These are phyloP conservation scores for Oscheius sp. DNA, from an alignment of 2,888 invertebrate species.

Conservation along the genomic window DNA sequence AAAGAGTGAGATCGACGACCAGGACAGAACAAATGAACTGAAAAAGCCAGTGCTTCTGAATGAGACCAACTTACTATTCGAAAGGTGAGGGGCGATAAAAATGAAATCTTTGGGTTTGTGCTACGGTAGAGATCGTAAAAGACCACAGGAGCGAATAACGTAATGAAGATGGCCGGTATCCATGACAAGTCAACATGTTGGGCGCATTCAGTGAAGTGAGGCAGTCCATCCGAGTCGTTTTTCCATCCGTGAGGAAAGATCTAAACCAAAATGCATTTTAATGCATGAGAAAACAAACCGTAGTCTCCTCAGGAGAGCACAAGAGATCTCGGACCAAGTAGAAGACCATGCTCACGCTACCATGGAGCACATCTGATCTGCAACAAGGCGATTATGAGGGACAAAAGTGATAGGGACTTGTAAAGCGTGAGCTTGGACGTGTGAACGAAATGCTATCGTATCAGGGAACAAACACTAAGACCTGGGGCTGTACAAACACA, in stretches of 20 bases:
- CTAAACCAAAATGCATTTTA: conserved; percentile 39
- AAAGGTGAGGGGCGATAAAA: conserved; percentile 61
- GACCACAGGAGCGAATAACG: conserved; percentile 60
- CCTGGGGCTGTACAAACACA: neutral
- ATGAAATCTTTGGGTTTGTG: conserved; percentile 52
- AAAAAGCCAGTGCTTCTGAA: neutral
- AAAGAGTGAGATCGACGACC: conserved; percentile 53
- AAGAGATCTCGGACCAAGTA: conserved; percentile 46
- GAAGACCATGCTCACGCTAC: conserved; percentile 39
- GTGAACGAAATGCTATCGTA: conserved; percentile 7
- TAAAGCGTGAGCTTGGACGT: neutral
- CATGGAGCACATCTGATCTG: conserved; percentile 14
- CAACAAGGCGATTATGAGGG: neutral
- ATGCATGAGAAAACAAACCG: conserved; percentile 37
- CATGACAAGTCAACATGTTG: conserved; percentile 67
- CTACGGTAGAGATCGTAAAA: conserved; percentile 65
- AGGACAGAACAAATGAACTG: conserved; percentile 53
- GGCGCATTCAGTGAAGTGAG: conserved; percentile 60
- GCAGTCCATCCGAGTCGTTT: conserved; percentile 44
- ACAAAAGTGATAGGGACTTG: neutral
- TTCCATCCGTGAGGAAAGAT: conserved; percentile 49
- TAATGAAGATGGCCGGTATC: conserved; percentile 64
- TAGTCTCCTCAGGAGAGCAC: conserved; percentile 37
- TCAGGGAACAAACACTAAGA: conserved; percentile 32
- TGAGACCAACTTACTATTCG: conserved; percentile 58